phyloP scores from a whole-genome alignment of 2,797 vertebrate genomes.

The Trachurus trachurus region DNA sequence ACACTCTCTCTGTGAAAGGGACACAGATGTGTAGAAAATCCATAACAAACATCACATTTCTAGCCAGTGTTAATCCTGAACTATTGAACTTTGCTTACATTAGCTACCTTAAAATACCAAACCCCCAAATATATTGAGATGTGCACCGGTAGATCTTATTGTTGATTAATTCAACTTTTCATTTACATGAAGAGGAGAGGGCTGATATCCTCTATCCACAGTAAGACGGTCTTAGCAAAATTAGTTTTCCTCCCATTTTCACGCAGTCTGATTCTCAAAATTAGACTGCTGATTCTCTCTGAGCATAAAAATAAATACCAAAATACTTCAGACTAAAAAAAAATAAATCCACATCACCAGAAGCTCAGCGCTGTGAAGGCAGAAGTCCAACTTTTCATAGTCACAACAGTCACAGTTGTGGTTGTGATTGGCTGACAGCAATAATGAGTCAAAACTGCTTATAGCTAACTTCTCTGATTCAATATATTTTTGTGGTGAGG shows the following conservation, averaged over 20 bases:
- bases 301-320: not conserved
- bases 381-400: not conserved
- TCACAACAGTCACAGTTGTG: slow-evolving; percentile 6
- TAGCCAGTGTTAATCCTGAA: not conserved
- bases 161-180: not conserved
- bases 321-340: not conserved
- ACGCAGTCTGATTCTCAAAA: not conserved
- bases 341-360: not conserved
- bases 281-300: too few relatives aligned
- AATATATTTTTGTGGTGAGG: slow-evolving; percentile 10
- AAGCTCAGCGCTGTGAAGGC: not conserved
- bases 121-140: not conserved
- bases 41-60: slow-evolving; percentile 2
- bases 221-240: not conserved
- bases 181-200: not conserved
- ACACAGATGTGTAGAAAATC: slow-evolving; percentile 8
- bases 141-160: not conserved
- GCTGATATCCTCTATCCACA: not conserved
- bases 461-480: slow-evolving; percentile 1
- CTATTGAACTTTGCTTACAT: not conserved
- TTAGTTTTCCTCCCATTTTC: not conserved
- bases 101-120: not conserved
- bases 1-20: slow-evolving; percentile 17
- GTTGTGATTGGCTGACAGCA: slow-evolving; percentile 4
- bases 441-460: slow-evolving; percentile 12